Evolutionary conservation across 37 sponge, comb jelly and placozoan genomes (phyloP).

Genomic region (Spongia lamella): DNA sequence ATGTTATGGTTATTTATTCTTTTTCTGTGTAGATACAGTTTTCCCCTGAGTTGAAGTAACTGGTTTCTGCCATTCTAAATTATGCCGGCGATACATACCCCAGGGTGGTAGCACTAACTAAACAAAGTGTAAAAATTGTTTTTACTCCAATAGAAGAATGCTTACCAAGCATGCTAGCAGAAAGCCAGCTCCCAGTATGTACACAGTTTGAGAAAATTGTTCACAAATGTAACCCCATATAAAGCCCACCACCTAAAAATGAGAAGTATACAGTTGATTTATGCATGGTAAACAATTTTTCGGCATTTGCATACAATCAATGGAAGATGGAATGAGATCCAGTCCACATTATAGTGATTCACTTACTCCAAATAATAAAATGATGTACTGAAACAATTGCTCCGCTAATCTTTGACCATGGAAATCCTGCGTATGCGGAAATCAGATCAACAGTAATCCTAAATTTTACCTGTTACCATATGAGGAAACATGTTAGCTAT

Average conservation of each 20-base stretch:
- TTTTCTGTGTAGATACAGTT: too few relatives aligned
- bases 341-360: background rate
- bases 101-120: slow-evolving; percentile 88
- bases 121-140: background rate
- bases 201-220: slow-evolving; percentile 87
- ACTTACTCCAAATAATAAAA: slow-evolving; percentile 87
- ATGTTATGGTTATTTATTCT: too few relatives aligned
- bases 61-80: slow-evolving; percentile 68
- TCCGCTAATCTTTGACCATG: slow-evolving; percentile 96
- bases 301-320: background rate
- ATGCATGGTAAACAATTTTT: background rate
- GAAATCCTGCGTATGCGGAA: slow-evolving; percentile 72
- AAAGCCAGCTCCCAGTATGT: slow-evolving; percentile 82
- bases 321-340: background rate
- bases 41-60: too few relatives aligned
- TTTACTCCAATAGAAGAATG: background rate
- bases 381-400: slow-evolving; percentile 71
- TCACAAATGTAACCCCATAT: slow-evolving; percentile 94
- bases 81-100: slow-evolving; percentile 72
- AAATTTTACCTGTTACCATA: slow-evolving; percentile 37
- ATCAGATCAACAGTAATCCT: background rate
- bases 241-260: slow-evolving; percentile 88
- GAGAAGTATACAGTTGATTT: background rate
- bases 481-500: slow-evolving; percentile 50
- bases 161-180: slow-evolving; percentile 79